Base-by-base conservation (phyloP, 2,888 invertebrate genomes). In the Perizoma flavofasciatum region DNA sequence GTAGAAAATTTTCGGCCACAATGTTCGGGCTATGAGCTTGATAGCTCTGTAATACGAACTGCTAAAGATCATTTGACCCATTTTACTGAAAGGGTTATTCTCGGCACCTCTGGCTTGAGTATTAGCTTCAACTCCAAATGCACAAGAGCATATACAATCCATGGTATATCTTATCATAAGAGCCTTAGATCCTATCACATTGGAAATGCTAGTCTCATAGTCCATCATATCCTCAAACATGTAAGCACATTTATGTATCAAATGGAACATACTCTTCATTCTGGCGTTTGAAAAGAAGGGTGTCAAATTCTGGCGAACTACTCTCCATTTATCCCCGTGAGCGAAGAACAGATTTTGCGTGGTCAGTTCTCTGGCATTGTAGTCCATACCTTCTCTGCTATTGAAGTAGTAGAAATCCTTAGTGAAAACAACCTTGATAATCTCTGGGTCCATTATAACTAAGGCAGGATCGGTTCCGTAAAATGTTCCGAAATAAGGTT, bases 1-100 rank as follows among this genome's bases (percentile, higher is more conserved):
- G 43, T 82, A 81, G 50, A 78, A 82, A 5, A 77, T 55, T 0
- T 57, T 56, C 0, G 82, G 82, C 82, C 82, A 82, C 0, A 78
- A 62, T 4, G 70, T 54, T 5, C 80, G 73, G 0, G 62, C 48
- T 0, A 67, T 50, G 8, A 67, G 47, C 39, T 64, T 70, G 9
- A 71, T 63, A 6, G 65, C 73, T n/a, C 67, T 63, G 10, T 49
- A 55, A 41, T 58, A 66, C 0, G 75, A 67, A 6, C 48, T 56
- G 11, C 65, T 49, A 37, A 75, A 72, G 41, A 78, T 71, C 4
- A 66, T 33, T 10, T 69, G 43, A 2, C 77, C 79, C 37, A 81
- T 72, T 6, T 54, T 61, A 4, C 52, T 59, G 47, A 83, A 83
- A 0, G 73, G 71, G 54, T 81, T 82, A 0, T 69, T 59, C 8